Conservation (phyloP, 2,888 invertebrate species). For the Noctua fimbriata region DNA sequence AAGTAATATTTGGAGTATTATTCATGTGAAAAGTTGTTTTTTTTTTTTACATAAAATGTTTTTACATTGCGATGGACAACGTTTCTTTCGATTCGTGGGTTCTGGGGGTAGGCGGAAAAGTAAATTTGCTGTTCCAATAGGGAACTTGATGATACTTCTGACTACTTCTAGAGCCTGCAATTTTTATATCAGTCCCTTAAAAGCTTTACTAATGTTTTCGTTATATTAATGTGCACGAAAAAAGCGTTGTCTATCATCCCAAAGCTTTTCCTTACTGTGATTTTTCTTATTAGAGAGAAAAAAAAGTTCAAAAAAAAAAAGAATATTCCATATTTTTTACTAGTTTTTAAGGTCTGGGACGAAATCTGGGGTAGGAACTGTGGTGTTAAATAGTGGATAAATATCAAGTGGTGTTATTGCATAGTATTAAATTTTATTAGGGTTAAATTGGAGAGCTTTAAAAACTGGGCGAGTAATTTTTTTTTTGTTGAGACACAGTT, state of each 20-base stretch:
- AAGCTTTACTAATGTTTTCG: conserved; percentile 34
- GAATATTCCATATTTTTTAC: conserved; percentile 66
- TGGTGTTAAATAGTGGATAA: conserved; percentile 10
- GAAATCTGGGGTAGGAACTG: conserved; percentile 49
- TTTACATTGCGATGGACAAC: conserved; percentile 47
- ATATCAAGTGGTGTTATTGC: conserved; percentile 33
- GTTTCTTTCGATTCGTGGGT: conserved; percentile 46
- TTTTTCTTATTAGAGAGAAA: conserved; percentile 52
- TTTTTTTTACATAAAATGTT: conserved; percentile 41
- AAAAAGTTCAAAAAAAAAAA: conserved; percentile 54
- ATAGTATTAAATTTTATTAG: conserved; percentile 62
- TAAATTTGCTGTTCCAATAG: neutral
- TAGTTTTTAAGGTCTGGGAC: conserved; percentile 46
- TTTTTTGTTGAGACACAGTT: conserved; percentile 35
- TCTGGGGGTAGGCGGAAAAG: neutral
- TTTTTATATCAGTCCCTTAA: conserved; percentile 25
- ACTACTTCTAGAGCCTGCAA: neutral
- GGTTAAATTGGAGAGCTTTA: conserved; percentile 55
- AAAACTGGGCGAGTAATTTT: conserved; percentile 21
- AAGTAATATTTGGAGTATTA: conserved; percentile 61
- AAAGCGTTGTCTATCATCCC: conserved; percentile 50
- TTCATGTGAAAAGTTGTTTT: conserved; percentile 60
- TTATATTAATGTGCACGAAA: conserved; percentile 32
- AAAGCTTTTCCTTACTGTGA: conserved; percentile 67
- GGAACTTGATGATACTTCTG: neutral